Evolutionary conservation across 2,113 vertebrate genomes (phyloP).

Genomic region (Macrotus californicus): DNA sequence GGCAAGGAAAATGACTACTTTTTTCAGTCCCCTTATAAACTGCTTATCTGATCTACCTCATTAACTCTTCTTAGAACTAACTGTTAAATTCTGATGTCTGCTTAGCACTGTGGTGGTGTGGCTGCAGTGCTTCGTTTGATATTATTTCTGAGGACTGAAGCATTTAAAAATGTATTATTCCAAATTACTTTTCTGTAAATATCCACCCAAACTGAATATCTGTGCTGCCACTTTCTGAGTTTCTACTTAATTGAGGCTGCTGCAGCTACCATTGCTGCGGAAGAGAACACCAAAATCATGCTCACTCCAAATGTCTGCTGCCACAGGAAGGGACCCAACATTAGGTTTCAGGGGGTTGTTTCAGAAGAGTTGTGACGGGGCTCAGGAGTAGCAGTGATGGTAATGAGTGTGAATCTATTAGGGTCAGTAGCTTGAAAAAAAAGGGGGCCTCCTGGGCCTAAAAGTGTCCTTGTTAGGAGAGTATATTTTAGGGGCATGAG

Average conservation of each 20-base stretch:
- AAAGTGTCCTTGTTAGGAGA: not conserved
- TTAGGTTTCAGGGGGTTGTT: not conserved
- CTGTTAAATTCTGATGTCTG: not conserved
- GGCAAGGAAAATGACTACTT: not conserved
- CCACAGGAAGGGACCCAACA: not conserved
- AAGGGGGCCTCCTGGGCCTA: not conserved
- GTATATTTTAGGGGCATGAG: not conserved
- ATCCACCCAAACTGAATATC: not conserved
- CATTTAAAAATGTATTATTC: conserved; percentile 16
- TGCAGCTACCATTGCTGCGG: not conserved
- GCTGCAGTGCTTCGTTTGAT: not conserved
- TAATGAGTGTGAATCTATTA: not conserved
- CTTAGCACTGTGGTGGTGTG: not conserved
- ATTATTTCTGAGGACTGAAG: not conserved
- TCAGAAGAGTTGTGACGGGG: not conserved
- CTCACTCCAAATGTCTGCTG: conserved; percentile 9
- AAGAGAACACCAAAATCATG: not conserved
- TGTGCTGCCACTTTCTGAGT: not conserved
- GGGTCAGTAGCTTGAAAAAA: not conserved
- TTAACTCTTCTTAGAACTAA: conserved; percentile 6
- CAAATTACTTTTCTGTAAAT: conserved; percentile 22
- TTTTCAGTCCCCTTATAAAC: not conserved
- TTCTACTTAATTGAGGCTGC: not conserved
- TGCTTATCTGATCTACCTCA: conserved; percentile 16
- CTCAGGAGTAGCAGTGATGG: not conserved